Base-by-base conservation (phyloP, 2,797 vertebrate species). In the Sebastes oblongus region DNA sequence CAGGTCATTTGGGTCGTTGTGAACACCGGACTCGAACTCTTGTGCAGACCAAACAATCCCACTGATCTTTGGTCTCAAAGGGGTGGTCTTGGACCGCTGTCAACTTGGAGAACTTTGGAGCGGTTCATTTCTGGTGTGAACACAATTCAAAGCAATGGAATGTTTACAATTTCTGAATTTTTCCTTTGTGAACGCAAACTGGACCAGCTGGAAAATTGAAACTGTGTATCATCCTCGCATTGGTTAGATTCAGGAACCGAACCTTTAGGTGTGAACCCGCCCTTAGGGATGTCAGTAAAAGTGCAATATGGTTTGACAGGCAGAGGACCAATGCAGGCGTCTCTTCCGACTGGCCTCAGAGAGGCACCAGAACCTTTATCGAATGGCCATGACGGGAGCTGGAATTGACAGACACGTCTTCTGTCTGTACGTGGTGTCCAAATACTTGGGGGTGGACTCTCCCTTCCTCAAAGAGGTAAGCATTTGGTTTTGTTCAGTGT, bases 361-460 rank as follows among this genome's bases (percentile, higher is more conserved):
- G 76, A 95, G 94, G 55, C 97, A 97, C 87, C 97, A 97, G 93
- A 94, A 95, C 74, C 96, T 97, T 27, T 96, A 97, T 68, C 96
- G 96, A 8, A 82, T 97, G 77, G 97, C 97, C 1, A 97, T 98
- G 97, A 96, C 94, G 0, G 97, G 97, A 11, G 95, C 93, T 8
- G 97, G 97, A 6, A 94, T 97, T 0, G 97, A 98, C 91, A 89
- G 97, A 3, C 97, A 98, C 86, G 96, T 98, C 70, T 98, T 98
- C 83, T 97, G 97, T 27, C 96, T 98, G 7, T 97, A 97, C 3
- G 93, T 98, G 16, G 95, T 97, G 61, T 97, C 97, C 64, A 96
- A 96, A 36, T 96, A 98, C 85, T 90, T 98, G 36, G 95, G 94
- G 1, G 88, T 97, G 66, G 96, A 96, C 29, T 97, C 97, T 0